These are phyloP conservation scores for Aplodontia rufa DNA, from an alignment of 2,113 vertebrate species.

Conservation along the genomic window DNA sequence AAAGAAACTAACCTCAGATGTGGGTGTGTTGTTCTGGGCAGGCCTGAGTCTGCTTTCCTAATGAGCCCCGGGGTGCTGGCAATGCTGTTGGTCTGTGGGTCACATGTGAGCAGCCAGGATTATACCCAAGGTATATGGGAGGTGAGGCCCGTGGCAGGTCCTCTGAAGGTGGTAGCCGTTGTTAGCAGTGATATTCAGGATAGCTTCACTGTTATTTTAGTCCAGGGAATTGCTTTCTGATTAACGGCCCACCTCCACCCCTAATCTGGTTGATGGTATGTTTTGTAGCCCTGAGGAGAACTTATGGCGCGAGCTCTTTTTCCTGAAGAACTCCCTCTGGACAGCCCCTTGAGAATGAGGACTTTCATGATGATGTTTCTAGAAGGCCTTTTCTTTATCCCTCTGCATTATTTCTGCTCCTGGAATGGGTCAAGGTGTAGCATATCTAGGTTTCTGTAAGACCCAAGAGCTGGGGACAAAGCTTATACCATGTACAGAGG, in stretches of 20 bases:
- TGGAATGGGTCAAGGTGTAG: not conserved
- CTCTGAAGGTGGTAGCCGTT: not conserved
- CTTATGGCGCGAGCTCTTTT: not conserved
- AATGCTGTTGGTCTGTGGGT: not conserved
- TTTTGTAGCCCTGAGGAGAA: not conserved
- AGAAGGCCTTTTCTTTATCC: not conserved
- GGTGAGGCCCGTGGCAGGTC: not conserved
- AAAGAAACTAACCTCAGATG: not conserved
- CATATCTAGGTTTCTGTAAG: not conserved
- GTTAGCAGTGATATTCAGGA: not conserved
- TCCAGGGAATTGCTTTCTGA: not conserved
- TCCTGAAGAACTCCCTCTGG: not conserved
- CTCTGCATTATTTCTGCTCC: not conserved
- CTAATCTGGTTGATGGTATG: not conserved
- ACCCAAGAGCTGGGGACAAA: not conserved
- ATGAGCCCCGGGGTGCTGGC: not conserved
- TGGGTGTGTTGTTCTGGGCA: not conserved
- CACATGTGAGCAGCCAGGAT: not conserved
- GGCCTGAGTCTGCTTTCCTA: not conserved
- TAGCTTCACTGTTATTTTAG: not conserved
- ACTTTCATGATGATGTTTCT: not conserved
- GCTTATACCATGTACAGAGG: not conserved
- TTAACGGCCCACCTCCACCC: accelerated
- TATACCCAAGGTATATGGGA: too few relatives aligned
- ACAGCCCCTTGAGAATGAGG: not conserved